phyloP scores from a whole-genome alignment of 2,113 vertebrate genomes.

The Charina bottae region DNA sequence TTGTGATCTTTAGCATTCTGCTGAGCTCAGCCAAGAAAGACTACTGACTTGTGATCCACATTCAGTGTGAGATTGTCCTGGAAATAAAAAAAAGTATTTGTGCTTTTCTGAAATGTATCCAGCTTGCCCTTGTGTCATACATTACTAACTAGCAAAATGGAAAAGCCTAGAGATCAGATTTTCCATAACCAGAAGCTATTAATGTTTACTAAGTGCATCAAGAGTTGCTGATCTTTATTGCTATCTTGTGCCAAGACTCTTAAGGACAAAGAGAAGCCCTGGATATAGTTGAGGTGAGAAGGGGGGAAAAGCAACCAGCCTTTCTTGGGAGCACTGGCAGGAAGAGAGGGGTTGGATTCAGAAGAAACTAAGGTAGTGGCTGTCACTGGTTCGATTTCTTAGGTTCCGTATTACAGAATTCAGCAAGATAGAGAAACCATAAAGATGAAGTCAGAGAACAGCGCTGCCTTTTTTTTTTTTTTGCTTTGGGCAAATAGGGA shows the following conservation, averaged over 20 bases:
- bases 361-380: not conserved
- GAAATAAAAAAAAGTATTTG: not conserved
- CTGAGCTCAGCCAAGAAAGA: not conserved
- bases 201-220: not conserved
- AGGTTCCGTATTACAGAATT: not conserved
- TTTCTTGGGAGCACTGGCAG: not conserved
- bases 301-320: not conserved
- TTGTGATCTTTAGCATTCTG: not conserved
- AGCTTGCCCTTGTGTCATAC: not conserved
- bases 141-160: not conserved
- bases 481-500: not conserved
- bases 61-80: not conserved
- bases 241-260: not conserved
- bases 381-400: not conserved
- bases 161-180: not conserved
- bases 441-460: constrained; percentile 20
- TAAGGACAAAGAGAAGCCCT: not conserved
- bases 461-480: not conserved
- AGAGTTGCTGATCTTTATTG: not conserved
- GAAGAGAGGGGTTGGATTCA: not conserved
- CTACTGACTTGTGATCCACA: not conserved
- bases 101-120: not conserved
- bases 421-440: not conserved
- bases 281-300: not conserved
- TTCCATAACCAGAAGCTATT: constrained; percentile 6